Percentiles rank a stretch among this genome's conserved stretches.
phyloP scores from a whole-genome alignment of 30 jellyfish, hydroid and myxozoan species.

The Aurelia aurita complex sp. Pacific region DNA sequence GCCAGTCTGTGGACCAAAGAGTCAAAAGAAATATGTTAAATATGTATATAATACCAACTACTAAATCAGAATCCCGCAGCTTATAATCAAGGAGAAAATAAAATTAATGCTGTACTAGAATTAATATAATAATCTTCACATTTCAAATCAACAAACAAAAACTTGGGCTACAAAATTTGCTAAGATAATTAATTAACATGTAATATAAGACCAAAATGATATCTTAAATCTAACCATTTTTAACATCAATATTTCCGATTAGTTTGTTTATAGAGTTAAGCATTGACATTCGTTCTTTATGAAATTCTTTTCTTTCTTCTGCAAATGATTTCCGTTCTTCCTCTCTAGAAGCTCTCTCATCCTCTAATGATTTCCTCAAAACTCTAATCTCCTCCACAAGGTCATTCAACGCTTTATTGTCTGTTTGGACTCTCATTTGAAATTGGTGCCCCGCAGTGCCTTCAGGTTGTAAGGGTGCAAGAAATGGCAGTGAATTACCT shows the following conservation, averaged over 20 bases:
- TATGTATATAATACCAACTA: no score
- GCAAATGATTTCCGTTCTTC: conserved; percentile 63
- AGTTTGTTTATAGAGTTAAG: conserved; percentile 42
- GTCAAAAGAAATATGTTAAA: no score
- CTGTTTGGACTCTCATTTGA: conserved; percentile 1
- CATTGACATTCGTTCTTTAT: conserved; percentile 66
- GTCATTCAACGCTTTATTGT: conserved; percentile 28
- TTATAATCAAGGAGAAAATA: no score
- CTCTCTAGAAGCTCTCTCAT: conserved; percentile 43
- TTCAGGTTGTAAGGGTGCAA: conserved; percentile 28
- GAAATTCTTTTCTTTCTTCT: conserved; percentile 54
- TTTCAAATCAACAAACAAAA: no score
- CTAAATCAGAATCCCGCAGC: no score
- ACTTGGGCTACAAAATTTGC: no score
- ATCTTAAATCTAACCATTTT: neutral
- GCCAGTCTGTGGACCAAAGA: no score
- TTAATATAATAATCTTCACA: no score
- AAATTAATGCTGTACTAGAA: no score
- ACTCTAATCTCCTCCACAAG: conserved; percentile 47
- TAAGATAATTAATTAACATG: no score
- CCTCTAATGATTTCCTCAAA: conserved; percentile 21
- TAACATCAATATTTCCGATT: conserved; percentile 48
- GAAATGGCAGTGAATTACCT: neutral
- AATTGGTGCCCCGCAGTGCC: neutral
- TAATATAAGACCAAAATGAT: no score